Conservation (phyloP, 1,140 invertebrate species). For the Danaus melanippus region DNA sequence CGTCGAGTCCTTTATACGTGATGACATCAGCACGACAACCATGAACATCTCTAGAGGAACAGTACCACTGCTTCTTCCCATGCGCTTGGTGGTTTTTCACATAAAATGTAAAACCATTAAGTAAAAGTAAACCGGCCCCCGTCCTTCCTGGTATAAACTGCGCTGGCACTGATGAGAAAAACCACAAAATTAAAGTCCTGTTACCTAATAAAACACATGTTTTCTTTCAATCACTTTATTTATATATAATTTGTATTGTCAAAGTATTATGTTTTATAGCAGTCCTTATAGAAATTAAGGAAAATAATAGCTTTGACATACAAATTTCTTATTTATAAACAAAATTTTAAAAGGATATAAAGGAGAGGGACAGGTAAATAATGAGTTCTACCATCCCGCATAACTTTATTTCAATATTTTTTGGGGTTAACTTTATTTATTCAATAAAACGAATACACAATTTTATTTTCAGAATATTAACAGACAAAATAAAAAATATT, state of each 20-base stretch:
- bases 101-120: conserved; percentile 65
- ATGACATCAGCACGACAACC: conserved; percentile 62
- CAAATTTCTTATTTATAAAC: too few species aligned
- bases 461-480: conserved; percentile 6
- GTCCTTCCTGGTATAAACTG: conserved; percentile 61
- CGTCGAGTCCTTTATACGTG: conserved; percentile 56
- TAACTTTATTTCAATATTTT: conserved; percentile 26
- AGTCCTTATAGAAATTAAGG: too few species aligned
- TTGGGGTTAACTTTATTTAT: conserved; percentile 26
- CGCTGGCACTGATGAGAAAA: conserved; percentile 60
- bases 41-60: conserved; percentile 58
- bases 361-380: conserved; percentile 41
- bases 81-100: conserved; percentile 66
- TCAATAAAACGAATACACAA: conserved; percentile 24
- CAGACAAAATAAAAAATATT: conserved; percentile 16
- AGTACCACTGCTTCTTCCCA: conserved; percentile 66
- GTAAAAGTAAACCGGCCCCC: conserved; percentile 52
- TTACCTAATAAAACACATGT: conserved; percentile 37
- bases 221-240: conserved; percentile 25
- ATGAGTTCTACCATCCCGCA: conserved; percentile 33
- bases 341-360: conserved; percentile 3
- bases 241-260: neutral
- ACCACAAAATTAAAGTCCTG: conserved; percentile 44
- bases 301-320: too few species aligned
- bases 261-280: too few species aligned